A percentile compares a stretch with the other conserved stretches of the same genome.
Conservation (phyloP, 2,888 invertebrate genomes). For the Amblyjoppa fuscipennis region DNA sequence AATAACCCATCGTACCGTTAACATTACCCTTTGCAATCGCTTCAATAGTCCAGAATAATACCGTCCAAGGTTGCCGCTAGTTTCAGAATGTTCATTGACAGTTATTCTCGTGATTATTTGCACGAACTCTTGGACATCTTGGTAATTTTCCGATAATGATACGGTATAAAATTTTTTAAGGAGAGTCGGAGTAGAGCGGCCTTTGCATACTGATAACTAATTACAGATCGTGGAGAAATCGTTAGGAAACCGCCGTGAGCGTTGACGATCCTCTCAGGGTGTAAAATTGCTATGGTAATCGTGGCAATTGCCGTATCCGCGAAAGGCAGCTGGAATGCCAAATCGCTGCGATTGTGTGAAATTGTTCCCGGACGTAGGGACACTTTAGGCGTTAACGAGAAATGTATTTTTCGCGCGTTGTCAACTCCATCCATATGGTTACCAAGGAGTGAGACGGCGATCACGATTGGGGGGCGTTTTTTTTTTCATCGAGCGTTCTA, state of each 20-base stretch:
- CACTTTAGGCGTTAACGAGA: slow-evolving; percentile 3
- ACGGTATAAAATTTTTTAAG: neutral
- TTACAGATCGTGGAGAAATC: slow-evolving; percentile 47
- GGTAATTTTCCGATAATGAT: neutral
- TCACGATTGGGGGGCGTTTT: neutral
- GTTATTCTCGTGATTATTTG: neutral
- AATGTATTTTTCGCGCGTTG: slow-evolving; percentile 21
- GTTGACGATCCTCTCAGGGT: slow-evolving; percentile 5
- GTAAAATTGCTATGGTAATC: slow-evolving; percentile 39
- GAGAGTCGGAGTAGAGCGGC: slow-evolving; percentile 4
- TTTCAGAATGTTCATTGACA: neutral
- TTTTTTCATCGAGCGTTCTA: neutral
- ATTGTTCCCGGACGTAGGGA: neutral
- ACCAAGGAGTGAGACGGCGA: neutral
- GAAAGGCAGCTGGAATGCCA: neutral
- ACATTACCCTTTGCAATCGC: neutral
- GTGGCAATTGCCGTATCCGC: slow-evolving; percentile 36
- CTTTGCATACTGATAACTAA: slow-evolving; percentile 44
- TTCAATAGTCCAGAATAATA: neutral
- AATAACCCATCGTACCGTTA: neutral
- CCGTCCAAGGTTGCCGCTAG: neutral
- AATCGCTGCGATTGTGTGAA: neutral
- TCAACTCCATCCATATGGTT: neutral
- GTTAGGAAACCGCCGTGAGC: slow-evolving; percentile 32
- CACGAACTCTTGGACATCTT: too few species aligned